Conservation (phyloP, 1,140 invertebrate species). For the Drosophila rhopaloa region DNA sequence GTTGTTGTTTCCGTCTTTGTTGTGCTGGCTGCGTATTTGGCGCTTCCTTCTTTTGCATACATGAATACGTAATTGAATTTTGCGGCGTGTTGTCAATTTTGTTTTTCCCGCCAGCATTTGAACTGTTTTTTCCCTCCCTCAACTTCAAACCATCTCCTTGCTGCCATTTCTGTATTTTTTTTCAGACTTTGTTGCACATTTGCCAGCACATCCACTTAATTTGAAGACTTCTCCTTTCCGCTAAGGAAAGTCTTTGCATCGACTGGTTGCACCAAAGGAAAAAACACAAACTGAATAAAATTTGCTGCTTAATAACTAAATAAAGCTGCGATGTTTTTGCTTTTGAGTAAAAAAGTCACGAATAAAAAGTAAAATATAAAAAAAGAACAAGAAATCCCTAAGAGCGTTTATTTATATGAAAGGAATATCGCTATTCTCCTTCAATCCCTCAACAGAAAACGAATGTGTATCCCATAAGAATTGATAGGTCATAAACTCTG, state of each 20-base stretch:
- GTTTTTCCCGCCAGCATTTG: conserved; percentile 74
- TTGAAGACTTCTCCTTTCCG: conserved; percentile 51
- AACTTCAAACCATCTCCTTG: background rate
- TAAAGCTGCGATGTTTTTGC: background rate
- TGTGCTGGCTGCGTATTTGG: conserved; percentile 67
- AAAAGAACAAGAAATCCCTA: too few species aligned
- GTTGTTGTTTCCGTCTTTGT: conserved; percentile 33
- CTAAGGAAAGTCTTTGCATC: background rate
- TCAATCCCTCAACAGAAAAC: too few species aligned
- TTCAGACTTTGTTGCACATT: conserved; percentile 57
- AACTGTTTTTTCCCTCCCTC: conserved; percentile 14
- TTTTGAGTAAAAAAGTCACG: too few species aligned
- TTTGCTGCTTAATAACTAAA: background rate
- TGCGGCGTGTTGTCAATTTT: conserved; percentile 80
- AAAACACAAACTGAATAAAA: background rate
- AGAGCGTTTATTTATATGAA: too few species aligned
- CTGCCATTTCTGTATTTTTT: conserved; percentile 54
- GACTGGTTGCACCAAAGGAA: conserved; percentile 28
- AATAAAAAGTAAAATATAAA: too few species aligned
- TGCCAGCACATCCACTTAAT: conserved; percentile 63
- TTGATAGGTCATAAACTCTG: too few species aligned
- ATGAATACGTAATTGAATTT: conserved; percentile 81
- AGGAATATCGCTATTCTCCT: too few species aligned
- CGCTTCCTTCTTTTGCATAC: conserved; percentile 75
- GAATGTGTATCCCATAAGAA: too few species aligned